Base-by-base conservation (phyloP, 1,140 invertebrate genomes). In the Sesamia nonagrioides region DNA sequence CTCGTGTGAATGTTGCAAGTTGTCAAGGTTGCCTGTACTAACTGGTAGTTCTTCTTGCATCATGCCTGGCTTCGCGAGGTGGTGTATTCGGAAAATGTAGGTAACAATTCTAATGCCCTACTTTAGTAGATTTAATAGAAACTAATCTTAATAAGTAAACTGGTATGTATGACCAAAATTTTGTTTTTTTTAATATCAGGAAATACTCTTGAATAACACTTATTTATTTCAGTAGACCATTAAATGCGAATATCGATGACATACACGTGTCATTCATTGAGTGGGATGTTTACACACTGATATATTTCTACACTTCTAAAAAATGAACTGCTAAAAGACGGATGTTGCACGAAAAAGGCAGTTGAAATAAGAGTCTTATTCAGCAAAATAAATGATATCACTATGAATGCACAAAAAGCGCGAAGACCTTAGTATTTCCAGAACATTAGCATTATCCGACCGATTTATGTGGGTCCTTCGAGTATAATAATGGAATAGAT, bases 1-100 rank as follows among this genome's bases (percentile, higher is more conserved):
- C 58, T 60, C 35, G 72, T 75, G 73, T 75, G 73, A 75, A 75
- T 75, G 73, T 63, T 75, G 40, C 18, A 75, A 75, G 73, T 63
- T 27, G 40, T 75, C 73, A 75, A 75, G 73, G 73, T 75, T 75
- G 73, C 37, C 9, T 50, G 58, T 18, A 75, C 58, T 50, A 75
- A 63, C 71, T 73, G 50, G 18, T 75, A 75, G 73, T 58, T 61
- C 40, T 45, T 61, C 73, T 75, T 75, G 58, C 73, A 75, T 75
- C 42, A 75, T 50, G 7, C 40, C 21, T 18, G 50, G 21, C 52
- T 63, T 17, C 63, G 42, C 33, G 27, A 35, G 27, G 18, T 61
- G 17, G 18, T 35, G 21, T 75, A 58, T 58, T 42, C 54, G 71
- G 50, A 73, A 73, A 73, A 73, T 73, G 33, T 37, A 42, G 27